phyloP scores from a whole-genome alignment of 2,797 vertebrate species.

The Psittacula derbiana region DNA sequence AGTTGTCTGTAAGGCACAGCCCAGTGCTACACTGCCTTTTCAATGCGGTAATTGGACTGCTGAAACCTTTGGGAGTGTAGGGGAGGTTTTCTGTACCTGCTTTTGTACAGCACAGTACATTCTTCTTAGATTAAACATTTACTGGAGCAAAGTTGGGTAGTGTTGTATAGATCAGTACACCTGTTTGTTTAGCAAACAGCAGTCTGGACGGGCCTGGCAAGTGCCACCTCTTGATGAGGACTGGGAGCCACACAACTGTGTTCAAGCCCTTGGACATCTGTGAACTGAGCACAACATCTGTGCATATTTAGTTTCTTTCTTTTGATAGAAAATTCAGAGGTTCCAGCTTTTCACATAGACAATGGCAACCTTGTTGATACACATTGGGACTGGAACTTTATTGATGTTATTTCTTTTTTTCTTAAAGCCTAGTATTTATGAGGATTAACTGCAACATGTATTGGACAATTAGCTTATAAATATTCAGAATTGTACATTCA shows the following conservation, averaged over 20 bases:
- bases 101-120: not conserved
- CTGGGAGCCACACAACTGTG: accelerated
- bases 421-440: not conserved
- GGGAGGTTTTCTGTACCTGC: not conserved
- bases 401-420: not conserved
- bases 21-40: not conserved
- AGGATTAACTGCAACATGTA: not conserved
- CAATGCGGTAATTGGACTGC: not conserved
- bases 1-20: not conserved
- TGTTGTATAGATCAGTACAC: not conserved
- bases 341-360: not conserved
- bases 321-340: not conserved
- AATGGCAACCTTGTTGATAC: not conserved
- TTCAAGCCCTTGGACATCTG: not conserved
- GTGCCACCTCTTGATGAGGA: not conserved
- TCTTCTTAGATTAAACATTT: slow-evolving; percentile 10
- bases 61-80: not conserved
- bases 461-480: not conserved
- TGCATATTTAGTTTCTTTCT: not conserved
- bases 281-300: accelerated
- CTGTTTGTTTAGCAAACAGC: not conserved
- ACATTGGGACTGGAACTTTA: not conserved
- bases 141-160: not conserved
- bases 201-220: not conserved
- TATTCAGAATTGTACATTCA: not conserved